A percentile compares a stretch with the other conserved stretches of the same genome.
Conservation (phyloP, 1,140 invertebrate genomes). For the Phenacoccus solenopsis region DNA sequence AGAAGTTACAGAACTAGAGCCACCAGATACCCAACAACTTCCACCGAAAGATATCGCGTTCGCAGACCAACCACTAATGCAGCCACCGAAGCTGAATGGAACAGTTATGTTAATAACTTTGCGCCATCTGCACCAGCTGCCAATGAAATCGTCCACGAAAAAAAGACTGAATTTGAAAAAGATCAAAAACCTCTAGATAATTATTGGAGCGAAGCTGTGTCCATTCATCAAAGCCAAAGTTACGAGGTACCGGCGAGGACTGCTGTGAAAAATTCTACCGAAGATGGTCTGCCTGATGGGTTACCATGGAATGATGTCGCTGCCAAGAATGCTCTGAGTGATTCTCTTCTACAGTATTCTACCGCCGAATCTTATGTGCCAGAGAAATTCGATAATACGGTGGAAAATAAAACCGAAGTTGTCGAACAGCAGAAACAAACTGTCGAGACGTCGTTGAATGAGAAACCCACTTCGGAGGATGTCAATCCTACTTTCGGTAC, state of each 20-base stretch:
- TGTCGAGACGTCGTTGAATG: background rate
- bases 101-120: slow-evolving; percentile 19
- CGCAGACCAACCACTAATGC: slow-evolving; percentile 25
- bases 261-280: slow-evolving; percentile 44
- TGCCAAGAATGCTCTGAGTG: background rate
- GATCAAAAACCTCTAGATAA: slow-evolving; percentile 16
- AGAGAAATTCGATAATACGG: no score
- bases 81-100: slow-evolving; percentile 15
- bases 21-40: slow-evolving; percentile 10
- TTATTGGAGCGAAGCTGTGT: slow-evolving; percentile 28
- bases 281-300: slow-evolving; percentile 29
- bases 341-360: background rate
- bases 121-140: slow-evolving; percentile 22
- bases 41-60: slow-evolving; percentile 24
- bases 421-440: background rate
- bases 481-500: background rate
- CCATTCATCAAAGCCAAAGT: slow-evolving; percentile 28
- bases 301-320: slow-evolving; percentile 35
- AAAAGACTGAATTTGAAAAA: slow-evolving; percentile 8
- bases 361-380: background rate
- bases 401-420: background rate
- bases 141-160: slow-evolving; percentile 22
- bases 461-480: background rate
- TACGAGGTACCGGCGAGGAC: slow-evolving; percentile 32
- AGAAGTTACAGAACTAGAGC: slow-evolving; percentile 14